These are phyloP conservation scores for Protodeltote pygarga DNA, from an alignment of 2,888 invertebrate genomes.

Conservation along the genomic window DNA sequence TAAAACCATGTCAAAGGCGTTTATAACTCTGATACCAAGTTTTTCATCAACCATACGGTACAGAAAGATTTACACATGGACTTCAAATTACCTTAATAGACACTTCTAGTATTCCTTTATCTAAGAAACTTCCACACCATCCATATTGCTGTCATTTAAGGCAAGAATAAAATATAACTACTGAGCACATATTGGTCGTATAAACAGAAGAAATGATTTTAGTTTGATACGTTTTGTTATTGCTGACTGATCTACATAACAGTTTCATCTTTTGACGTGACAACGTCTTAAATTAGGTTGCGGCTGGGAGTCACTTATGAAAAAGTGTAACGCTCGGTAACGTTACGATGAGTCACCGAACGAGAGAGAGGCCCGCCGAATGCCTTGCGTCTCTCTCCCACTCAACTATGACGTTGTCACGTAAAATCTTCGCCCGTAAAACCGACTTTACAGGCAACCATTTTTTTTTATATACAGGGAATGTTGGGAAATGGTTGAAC, in stretches of 20 bases:
- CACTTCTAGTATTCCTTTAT: slow-evolving; percentile 28
- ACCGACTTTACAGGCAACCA: too few species aligned
- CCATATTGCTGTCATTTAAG: slow-evolving; percentile 56
- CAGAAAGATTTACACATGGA: not conserved
- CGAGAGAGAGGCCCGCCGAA: too few species aligned
- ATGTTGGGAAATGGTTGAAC: too few species aligned
- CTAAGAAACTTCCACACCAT: slow-evolving; percentile 39
- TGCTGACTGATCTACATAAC: slow-evolving; percentile 21
- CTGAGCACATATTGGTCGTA: slow-evolving; percentile 54
- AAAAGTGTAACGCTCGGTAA: too few species aligned
- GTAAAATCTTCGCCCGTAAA: too few species aligned
- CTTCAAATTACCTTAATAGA: not conserved
- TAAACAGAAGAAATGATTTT: slow-evolving; percentile 46
- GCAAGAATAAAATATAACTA: slow-evolving; percentile 57
- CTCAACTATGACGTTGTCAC: too few species aligned
- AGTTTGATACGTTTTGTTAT: slow-evolving; percentile 31
- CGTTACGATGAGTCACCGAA: too few species aligned
- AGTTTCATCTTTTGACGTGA: slow-evolving; percentile 11
- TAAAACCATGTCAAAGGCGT: too few species aligned
- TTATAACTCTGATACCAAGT: too few species aligned
- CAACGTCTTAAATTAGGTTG: slow-evolving; percentile 1
- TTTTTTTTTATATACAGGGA: too few species aligned
- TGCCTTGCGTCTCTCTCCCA: too few species aligned
- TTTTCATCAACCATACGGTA: too few species aligned
- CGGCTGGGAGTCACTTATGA: not conserved